phyloP scores from a whole-genome alignment of 2,888 invertebrate species.

The Trissoscelio sp. region DNA sequence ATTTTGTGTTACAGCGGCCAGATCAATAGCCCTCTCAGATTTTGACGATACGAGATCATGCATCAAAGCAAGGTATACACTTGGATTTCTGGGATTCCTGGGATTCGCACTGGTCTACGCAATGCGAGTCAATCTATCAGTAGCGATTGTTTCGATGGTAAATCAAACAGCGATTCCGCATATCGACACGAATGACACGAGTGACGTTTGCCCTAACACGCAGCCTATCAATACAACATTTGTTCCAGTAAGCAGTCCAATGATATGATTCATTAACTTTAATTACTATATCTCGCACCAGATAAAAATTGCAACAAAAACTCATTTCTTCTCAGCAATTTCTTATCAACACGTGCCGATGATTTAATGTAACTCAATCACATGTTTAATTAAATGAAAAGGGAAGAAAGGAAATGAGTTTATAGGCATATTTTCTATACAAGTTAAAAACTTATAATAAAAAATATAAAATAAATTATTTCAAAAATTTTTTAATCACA shows the following conservation, averaged over 20 bases:
- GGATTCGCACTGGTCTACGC: constrained; percentile 96
- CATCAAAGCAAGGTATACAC: constrained; percentile 89
- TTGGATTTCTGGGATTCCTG: constrained; percentile 93
- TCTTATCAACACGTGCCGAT: not conserved
- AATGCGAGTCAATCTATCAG: constrained; percentile 95
- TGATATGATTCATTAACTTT: constrained; percentile 49
- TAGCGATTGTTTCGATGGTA: constrained; percentile 98
- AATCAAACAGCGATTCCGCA: constrained; percentile 88
- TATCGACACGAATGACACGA: constrained; percentile 84
- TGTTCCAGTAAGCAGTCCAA: constrained; percentile 74
- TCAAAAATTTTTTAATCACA: too few species aligned
- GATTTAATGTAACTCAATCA: not conserved
- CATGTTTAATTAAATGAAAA: too few species aligned
- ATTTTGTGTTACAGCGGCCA: constrained; percentile 71
- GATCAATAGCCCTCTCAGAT: constrained; percentile 27
- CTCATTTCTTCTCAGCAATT: constrained; percentile 4
- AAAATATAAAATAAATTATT: too few species aligned
- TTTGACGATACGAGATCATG: constrained; percentile 86
- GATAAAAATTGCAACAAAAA: constrained; percentile 23
- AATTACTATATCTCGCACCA: constrained; percentile 2
- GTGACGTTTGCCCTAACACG: constrained; percentile 86
- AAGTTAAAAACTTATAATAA: too few species aligned
- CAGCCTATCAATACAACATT: constrained; percentile 80
- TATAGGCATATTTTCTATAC: too few species aligned
- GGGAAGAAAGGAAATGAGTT: too few species aligned